phyloP scores from a whole-genome alignment of 2,888 invertebrate species.

The Cosmia trapezina region DNA sequence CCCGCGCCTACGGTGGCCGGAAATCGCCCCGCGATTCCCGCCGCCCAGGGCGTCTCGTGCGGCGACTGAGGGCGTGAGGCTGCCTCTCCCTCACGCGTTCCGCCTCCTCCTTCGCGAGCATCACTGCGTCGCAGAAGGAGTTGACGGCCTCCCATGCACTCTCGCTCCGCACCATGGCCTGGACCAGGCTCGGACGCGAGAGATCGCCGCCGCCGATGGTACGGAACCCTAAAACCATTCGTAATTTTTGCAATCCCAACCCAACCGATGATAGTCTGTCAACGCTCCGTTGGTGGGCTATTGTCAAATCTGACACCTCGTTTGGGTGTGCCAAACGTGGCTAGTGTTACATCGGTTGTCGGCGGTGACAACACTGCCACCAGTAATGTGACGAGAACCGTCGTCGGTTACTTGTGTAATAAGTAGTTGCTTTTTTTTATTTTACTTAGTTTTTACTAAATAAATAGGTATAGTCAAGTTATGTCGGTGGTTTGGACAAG shows the following conservation, averaged over 20 bases:
- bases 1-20: too few species aligned
- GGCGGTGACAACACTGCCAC: constrained; percentile 12
- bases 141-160: too few species aligned
- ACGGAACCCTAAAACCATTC: too few species aligned
- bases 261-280: constrained; percentile 15
- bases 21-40: too few species aligned
- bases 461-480: not conserved
- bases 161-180: too few species aligned
- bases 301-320: constrained; percentile 45
- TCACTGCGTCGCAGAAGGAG: too few species aligned
- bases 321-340: constrained; percentile 20
- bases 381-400: not conserved
- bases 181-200: too few species aligned
- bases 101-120: too few species aligned
- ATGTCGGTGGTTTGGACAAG: not conserved
- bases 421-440: not conserved
- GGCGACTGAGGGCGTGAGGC: too few species aligned
- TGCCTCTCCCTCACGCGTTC: too few species aligned
- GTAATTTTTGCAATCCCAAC: not conserved
- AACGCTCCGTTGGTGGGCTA: constrained; percentile 34
- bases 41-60: too few species aligned
- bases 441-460: not conserved
- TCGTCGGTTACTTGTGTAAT: not conserved
- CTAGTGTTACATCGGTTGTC: constrained; percentile 15
- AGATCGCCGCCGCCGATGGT: too few species aligned